Evolutionary conservation across 2,797 vertebrate species (phyloP).

Genomic region (Scolopax bukidnonensis): DNA sequence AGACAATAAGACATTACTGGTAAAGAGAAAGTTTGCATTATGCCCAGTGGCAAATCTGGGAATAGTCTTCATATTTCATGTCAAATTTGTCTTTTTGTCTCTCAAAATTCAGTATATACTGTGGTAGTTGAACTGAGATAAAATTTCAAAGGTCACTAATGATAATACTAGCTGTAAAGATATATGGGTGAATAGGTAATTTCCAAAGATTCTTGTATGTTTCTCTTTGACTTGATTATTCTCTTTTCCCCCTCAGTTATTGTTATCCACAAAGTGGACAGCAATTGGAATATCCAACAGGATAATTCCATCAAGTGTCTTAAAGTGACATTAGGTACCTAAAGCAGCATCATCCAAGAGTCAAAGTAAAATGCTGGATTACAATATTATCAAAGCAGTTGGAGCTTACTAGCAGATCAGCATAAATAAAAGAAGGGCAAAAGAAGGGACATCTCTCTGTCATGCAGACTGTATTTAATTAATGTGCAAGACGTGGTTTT

Average conservation of each 20-base stretch:
- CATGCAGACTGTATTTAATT: neutral
- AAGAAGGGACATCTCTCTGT: neutral
- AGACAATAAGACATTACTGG: neutral
- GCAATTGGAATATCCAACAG: neutral
- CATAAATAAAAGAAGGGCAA: neutral
- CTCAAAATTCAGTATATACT: neutral
- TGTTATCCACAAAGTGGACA: neutral
- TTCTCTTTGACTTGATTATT: neutral
- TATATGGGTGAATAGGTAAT: neutral
- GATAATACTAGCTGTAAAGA: neutral
- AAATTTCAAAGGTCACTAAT: neutral
- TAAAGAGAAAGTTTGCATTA: neutral
- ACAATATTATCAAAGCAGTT: neutral
- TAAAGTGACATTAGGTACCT: neutral
- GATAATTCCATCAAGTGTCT: neutral
- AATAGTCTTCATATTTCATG: neutral
- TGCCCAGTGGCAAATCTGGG: neutral
- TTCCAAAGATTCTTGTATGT: neutral
- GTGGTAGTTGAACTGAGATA: neutral
- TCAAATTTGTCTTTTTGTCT: neutral
- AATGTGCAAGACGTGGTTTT: neutral
- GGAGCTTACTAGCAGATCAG: neutral
- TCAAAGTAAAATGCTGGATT: neutral
- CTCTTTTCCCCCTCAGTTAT: rapidly evolving
- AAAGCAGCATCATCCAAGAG: neutral